Evolutionary conservation across 2,888 invertebrate species (phyloP).

Genomic region (Ferrisia virgata): DNA sequence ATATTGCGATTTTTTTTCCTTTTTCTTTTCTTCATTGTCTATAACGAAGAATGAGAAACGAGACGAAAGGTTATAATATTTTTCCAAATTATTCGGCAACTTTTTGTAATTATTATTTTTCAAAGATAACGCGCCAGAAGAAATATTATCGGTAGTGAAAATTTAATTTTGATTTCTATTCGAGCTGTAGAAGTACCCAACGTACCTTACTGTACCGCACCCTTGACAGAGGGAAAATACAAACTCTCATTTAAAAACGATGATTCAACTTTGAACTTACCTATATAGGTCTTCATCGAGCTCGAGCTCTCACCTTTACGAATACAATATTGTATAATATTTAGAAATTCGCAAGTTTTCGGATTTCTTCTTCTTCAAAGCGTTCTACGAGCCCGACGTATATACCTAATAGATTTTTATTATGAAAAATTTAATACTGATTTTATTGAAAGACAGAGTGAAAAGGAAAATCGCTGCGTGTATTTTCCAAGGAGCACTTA

Average conservation of each 20-base stretch:
- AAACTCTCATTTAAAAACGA: background rate
- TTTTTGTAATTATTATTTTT: background rate
- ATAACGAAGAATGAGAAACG: background rate
- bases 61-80: background rate
- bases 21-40: background rate
- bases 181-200: background rate
- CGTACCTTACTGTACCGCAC: no score
- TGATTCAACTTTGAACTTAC: background rate
- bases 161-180: background rate
- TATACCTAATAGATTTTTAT: background rate
- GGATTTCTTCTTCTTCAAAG: background rate
- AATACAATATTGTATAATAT: background rate
- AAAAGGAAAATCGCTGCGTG: background rate
- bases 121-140: background rate
- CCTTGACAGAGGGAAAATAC: background rate
- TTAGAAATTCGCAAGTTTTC: background rate
- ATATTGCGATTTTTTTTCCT: background rate
- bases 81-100: background rate
- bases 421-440: background rate
- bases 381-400: background rate
- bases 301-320: background rate
- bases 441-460: background rate
- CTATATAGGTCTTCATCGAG: background rate
- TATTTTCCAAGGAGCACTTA: no score
- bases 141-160: background rate